Base-by-base conservation (phyloP, 2,113 vertebrate genomes). In the Carlito syrichta region DNA sequence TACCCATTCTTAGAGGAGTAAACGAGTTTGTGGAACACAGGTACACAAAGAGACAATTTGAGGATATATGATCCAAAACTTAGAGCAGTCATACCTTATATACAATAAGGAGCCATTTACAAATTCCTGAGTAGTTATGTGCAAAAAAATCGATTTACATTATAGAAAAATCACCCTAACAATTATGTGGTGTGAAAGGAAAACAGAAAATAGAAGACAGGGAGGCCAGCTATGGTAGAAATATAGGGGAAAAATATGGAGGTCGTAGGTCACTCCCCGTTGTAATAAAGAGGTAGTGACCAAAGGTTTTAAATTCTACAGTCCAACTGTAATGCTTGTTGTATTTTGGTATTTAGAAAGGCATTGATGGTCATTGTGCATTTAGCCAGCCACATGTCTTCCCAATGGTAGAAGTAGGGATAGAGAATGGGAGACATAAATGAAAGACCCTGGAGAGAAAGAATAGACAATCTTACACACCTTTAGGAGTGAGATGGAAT, bases 231-330 rank as follows among this genome's bases (percentile, higher is more conserved):
- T 43, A 43, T 10, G 8, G 5, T 63, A 19, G 22, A 69, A 52
- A 76, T 52, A 17, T 12, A n/a, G 2, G 27, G 8, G 23, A 7
- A 17, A 1, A 43, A 52, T 14, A 17, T 58, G 10, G 10, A 89
- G 38, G 73, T 3, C 9, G 4, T 45, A 7, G 8, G 4, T 13
- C 52, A 30, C 8, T 35, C 1, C 3, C 8, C 23, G 7, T 35
- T 35, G 0, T 45, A 30, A 16, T 56, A 56, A 91, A 85, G 22
- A 35, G 8, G 2, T 11, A 35, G 4, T 63, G 27, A n/a, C 63
- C 8, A 20, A 22, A 81, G 7, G 2, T 16, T 79, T 95, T 63
- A 93, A 79, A 93, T 56, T 27, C 2, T 30, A 38, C 3, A n/a
- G 9, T 45, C 17, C 45, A 91, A 52, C 7, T 20, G 20, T 19